Conservation (phyloP, 2,797 vertebrate species). For the Podarcis lilfordi region DNA sequence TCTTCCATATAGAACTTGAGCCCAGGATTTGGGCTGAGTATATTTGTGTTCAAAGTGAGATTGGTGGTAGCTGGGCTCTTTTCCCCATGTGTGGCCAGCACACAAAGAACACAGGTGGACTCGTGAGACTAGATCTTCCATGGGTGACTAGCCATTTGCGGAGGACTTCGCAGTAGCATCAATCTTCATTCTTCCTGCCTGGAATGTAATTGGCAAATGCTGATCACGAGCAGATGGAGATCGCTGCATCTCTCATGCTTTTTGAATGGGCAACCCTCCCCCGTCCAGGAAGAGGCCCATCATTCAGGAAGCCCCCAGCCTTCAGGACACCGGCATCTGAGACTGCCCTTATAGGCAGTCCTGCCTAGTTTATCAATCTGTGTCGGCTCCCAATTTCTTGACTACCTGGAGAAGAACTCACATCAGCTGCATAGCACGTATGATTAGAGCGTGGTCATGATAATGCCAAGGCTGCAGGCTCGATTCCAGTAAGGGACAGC, state of each 20-base stretch:
- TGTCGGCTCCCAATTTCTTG: not conserved
- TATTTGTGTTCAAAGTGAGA: not conserved
- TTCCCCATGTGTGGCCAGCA: not conserved
- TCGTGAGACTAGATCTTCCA: not conserved
- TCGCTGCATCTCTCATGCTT: not conserved
- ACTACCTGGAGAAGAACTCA: not conserved
- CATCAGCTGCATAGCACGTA: no score
- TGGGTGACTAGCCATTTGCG: slow-evolving; percentile 2
- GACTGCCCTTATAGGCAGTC: not conserved
- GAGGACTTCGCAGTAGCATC: not conserved
- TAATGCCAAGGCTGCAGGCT: no score
- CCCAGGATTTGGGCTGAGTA: not conserved
- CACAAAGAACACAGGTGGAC: not conserved
- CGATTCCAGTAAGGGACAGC: no score
- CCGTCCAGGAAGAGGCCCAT: not conserved
- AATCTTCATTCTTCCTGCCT: slow-evolving; percentile 29
- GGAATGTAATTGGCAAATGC: slow-evolving; percentile 23
- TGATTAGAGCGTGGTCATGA: no score
- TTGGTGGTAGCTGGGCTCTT: no score
- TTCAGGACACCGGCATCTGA: not conserved
- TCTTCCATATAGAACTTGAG: not conserved
- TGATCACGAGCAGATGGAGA: slow-evolving; percentile 14
- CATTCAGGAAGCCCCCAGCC: not conserved
- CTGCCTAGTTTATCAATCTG: slow-evolving; percentile 10
- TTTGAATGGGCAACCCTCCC: not conserved